Evolutionary conservation across 2,888 invertebrate species (phyloP).

Genomic region (Cosmopolites sordidus): DNA sequence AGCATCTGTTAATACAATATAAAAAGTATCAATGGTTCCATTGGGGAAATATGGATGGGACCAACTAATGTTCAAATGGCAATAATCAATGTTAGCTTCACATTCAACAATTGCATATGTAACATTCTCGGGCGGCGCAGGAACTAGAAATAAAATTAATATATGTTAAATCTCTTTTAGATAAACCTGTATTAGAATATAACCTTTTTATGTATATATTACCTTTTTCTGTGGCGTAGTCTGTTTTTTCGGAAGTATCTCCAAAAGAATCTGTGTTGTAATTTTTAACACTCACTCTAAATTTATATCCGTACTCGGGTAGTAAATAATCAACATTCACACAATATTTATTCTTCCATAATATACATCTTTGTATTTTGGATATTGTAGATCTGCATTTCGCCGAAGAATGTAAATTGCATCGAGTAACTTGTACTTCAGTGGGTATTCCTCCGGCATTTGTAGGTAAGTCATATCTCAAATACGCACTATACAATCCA

Average conservation of each 20-base stretch:
- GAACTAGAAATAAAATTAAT: slow-evolving; percentile 37
- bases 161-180: too few species aligned
- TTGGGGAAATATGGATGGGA: slow-evolving; percentile 41
- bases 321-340: slow-evolving; percentile 35
- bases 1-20: slow-evolving; percentile 38
- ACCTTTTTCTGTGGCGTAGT: slow-evolving; percentile 33
- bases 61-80: slow-evolving; percentile 43
- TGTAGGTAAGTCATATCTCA: slow-evolving; percentile 40
- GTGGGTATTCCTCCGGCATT: slow-evolving; percentile 34
- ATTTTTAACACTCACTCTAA: slow-evolving; percentile 40
- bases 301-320: slow-evolving; percentile 32
- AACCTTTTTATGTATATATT: slow-evolving; percentile 1
- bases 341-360: slow-evolving; percentile 41
- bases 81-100: slow-evolving; percentile 34
- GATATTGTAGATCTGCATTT: slow-evolving; percentile 34
- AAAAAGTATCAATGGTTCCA: slow-evolving; percentile 40
- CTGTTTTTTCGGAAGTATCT: slow-evolving; percentile 26
- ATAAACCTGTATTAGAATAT: too few species aligned
- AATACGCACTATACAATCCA: slow-evolving; percentile 33
- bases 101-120: slow-evolving; percentile 40
- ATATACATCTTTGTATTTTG: slow-evolving; percentile 35
- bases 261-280: slow-evolving; percentile 37
- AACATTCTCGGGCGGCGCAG: slow-evolving; percentile 39
- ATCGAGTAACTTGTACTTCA: slow-evolving; percentile 35
- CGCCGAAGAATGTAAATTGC: slow-evolving; percentile 33